phyloP scores from a whole-genome alignment of 1,140 invertebrate species.

The Oncopeltus fasciatus region DNA sequence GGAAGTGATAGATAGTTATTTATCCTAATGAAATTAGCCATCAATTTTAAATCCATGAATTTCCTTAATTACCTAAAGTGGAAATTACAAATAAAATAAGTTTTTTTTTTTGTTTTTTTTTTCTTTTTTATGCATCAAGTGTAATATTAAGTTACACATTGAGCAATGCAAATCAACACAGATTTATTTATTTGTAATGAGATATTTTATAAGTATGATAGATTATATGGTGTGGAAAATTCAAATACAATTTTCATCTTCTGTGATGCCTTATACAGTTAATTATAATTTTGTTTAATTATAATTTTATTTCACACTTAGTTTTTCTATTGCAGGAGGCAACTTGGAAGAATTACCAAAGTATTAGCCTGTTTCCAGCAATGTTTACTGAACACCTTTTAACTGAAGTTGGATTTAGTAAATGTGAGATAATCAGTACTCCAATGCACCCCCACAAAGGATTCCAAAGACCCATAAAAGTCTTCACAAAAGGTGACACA shows the following conservation, averaged over 20 bases:
- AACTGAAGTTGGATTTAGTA: slow-evolving; percentile 83
- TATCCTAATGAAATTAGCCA: too few relatives aligned
- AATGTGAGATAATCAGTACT: slow-evolving; percentile 69
- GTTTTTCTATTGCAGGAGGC: slow-evolving; percentile 49
- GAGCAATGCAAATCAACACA: too few relatives aligned
- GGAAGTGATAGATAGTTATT: too few relatives aligned
- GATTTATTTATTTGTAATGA: too few relatives aligned
- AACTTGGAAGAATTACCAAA: slow-evolving; percentile 75
- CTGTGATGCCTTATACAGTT: not conserved
- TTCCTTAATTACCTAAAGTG: too few relatives aligned
- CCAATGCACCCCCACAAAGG: slow-evolving; percentile 75
- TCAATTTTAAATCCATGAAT: too few relatives aligned
- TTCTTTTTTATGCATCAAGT: too few relatives aligned
- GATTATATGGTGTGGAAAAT: not conserved
- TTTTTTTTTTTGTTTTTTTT: too few relatives aligned
- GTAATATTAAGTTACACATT: too few relatives aligned
- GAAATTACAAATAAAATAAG: too few relatives aligned
- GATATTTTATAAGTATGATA: too few relatives aligned
- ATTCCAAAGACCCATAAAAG: slow-evolving; percentile 72
- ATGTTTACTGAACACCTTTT: slow-evolving; percentile 82
- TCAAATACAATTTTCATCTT: not conserved
- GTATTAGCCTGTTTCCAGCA: slow-evolving; percentile 73
- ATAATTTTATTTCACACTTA: not conserved
- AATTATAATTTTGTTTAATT: not conserved
- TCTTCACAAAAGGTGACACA: slow-evolving; percentile 54